Evolutionary conservation across 2,888 invertebrate species (phyloP), one percentile per base, ranked within the genome.

Genomic region (Hirtodrosophila confusa): DNA sequence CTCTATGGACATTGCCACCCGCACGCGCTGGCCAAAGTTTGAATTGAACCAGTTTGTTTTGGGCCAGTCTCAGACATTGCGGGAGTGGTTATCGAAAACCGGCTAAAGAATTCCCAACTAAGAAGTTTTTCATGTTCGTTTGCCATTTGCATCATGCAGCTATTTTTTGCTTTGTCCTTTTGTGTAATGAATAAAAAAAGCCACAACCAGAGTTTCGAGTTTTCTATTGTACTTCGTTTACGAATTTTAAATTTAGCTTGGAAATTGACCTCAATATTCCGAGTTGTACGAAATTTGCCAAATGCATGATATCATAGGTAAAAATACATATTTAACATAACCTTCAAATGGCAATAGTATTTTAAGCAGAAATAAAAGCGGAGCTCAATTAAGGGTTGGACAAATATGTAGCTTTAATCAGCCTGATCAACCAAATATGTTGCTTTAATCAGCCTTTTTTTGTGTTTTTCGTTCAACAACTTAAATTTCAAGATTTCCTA

Each of bases 11-110:
- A 61, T 53, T 75, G 80, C 87, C 80, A 87, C 87, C 80, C 80
- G 87, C 87, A 80, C 78, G 47, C 67, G 74, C 37, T 50, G 41
- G 7, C 17, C 47, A 33, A 47, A 49, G 39, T 45, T 69, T 60
- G 53, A 49, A 66, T 68, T 87, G 87, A 86, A 82, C 80, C 87
- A 87, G 87, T 82, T 82, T 78, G 17, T 43, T 48, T 55, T 60
- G 49, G 44, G 40, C 50, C 54, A 55, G 48, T 33, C 48, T 29
- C 29, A 51, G 35, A 51, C 27, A 27, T 57, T 58, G 64, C 66
- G 61, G 87, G 87, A 86, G 87, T 87, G 87, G 80, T 77, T 61
- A 56, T 41, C 80, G 44, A 86, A 82, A 82, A 82, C 80, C 87
- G 80, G 87, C 82, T 80, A 68, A 87, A 82, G 87, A 87, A 82